These are phyloP conservation scores for Lapara coniferarum DNA, from an alignment of 2,888 invertebrate species.

Conservation along the genomic window DNA sequence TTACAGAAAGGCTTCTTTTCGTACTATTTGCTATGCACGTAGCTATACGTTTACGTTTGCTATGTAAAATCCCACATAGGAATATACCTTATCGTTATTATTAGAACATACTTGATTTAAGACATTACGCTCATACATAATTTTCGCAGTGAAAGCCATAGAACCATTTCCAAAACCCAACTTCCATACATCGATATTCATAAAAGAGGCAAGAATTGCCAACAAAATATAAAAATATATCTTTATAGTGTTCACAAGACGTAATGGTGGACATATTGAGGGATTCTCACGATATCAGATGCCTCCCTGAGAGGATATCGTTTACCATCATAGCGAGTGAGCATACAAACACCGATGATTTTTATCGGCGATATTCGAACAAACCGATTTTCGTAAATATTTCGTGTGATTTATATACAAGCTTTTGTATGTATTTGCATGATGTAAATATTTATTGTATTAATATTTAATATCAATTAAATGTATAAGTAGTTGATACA, in stretches of 20 bases:
- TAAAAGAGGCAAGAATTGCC: background rate
- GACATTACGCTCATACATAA: too few species aligned
- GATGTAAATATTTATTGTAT: too few species aligned
- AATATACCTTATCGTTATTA: too few species aligned
- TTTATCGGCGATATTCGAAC: constrained; percentile 30
- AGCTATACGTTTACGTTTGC: too few species aligned
- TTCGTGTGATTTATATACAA: background rate
- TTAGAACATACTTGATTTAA: too few species aligned
- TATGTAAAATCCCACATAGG: too few species aligned
- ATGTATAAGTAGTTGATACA: too few species aligned
- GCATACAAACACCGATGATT: constrained; percentile 33
- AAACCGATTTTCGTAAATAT: constrained; percentile 13
- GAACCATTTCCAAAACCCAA: background rate
- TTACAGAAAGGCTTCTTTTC: too few species aligned
- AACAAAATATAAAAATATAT: constrained; percentile 21
- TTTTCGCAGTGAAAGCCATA: background rate
- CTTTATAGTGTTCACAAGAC: constrained; percentile 8
- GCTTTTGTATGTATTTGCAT: too few species aligned
- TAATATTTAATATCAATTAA: too few species aligned
- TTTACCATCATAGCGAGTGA: constrained; percentile 40
- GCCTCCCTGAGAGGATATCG: constrained; percentile 47
- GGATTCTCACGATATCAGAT: constrained; percentile 53
- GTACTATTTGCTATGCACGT: too few species aligned
- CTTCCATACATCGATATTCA: background rate
- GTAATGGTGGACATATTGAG: constrained; percentile 43